Conservation (phyloP, 2,113 vertebrate species). For the Sinocyclocheilus maitianheensis region DNA sequence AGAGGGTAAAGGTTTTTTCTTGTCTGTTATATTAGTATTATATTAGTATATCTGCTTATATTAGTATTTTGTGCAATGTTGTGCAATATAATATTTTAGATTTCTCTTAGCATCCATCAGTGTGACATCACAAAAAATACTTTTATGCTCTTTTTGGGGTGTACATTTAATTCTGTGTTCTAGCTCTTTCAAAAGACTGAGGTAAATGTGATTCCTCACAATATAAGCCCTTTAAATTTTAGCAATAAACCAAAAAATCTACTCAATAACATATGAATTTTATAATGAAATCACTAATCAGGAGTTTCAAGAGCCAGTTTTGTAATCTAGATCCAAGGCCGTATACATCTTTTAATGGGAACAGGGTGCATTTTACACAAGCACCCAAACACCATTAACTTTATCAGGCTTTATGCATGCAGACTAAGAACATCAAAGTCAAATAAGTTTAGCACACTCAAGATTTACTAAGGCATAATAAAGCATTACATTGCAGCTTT, state of each 20-base stretch:
- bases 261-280: neutral
- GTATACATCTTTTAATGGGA: neutral
- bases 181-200: neutral
- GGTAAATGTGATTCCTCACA: neutral
- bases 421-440: conserved; percentile 32
- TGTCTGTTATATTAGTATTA: no score
- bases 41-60: no score
- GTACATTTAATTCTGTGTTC: neutral
- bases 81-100: no score
- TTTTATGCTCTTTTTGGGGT: neutral
- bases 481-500: conserved; percentile 1
- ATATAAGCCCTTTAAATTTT: neutral
- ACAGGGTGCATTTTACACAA: neutral
- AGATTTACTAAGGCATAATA: conserved; percentile 15
- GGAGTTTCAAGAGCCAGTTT: neutral
- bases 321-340: neutral
- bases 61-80: neutral
- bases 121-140: no score
- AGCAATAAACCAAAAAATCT: neutral
- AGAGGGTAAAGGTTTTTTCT: conserved; percentile 1
- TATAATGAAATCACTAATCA: neutral
- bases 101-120: neutral
- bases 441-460: conserved; percentile 18
- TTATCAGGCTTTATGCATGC: conserved; percentile 12
- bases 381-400: neutral